These are phyloP conservation scores for Uropetala carovei DNA, from an alignment of 2,888 invertebrate genomes.

Conservation along the genomic window DNA sequence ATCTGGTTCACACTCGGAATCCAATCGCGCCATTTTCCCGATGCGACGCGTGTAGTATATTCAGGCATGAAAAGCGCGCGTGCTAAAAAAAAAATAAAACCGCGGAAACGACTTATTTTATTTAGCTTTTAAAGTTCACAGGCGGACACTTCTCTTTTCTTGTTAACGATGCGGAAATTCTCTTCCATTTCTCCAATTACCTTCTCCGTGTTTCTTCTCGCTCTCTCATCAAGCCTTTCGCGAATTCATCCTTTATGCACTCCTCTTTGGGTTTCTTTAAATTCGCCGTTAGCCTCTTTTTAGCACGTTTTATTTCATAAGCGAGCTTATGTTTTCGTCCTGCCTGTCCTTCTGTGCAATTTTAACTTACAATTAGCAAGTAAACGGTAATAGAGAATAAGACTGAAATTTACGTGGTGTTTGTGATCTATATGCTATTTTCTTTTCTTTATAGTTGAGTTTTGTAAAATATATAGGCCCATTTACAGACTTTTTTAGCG, in stretches of 20 bases:
- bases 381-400: no score
- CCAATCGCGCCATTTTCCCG: not conserved
- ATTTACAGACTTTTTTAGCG: no score
- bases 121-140: not conserved
- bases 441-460: no score
- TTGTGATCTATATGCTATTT: no score
- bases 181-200: conserved; percentile 14
- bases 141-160: not conserved
- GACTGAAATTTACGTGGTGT: no score
- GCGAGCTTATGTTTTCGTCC: no score
- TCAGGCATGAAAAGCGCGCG: not conserved
- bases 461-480: no score
- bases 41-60: conserved; percentile 8
- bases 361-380: no score
- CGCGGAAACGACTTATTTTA: not conserved
- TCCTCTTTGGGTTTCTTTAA: conserved; percentile 9
- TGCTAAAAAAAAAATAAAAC: no score
- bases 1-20: not conserved
- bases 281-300: not conserved
- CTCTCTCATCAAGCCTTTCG: not conserved
- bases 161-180: not conserved
- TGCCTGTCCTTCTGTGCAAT: no score
- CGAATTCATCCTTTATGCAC: conserved; percentile 22
- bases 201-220: conserved; percentile 29
- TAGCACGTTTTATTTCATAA: no score